Percentiles rank a stretch among this genome's conserved stretches.
These are phyloP conservation scores for Poeciliopsis gracilis DNA, from an alignment of 2,797 vertebrate species.

Conservation along the genomic window DNA sequence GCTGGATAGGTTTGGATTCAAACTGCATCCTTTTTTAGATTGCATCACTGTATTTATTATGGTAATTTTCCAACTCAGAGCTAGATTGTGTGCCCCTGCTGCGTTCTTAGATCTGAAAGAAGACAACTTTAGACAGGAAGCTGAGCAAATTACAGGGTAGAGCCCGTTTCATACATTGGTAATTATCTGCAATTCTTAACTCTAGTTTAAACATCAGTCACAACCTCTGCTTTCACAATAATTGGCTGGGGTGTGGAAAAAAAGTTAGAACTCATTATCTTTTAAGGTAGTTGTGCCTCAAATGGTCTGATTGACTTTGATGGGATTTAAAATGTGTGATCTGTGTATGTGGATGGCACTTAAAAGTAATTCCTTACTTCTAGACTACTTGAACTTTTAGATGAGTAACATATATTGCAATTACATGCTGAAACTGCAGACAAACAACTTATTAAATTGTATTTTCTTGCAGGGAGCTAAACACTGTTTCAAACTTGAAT, in stretches of 20 bases:
- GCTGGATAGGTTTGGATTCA: background rate
- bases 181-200: constrained; percentile 74
- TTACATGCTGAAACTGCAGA: background rate
- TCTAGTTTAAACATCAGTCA: constrained; percentile 56
- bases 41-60: constrained; percentile 9
- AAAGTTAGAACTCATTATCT: constrained; percentile 22
- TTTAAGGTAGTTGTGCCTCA: constrained; percentile 5
- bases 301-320: background rate
- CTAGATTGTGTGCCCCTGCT: constrained; percentile 44
- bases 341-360: background rate
- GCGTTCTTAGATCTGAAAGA: constrained; percentile 67
- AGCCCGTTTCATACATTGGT: constrained; percentile 71
- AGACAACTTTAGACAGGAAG: constrained; percentile 75
- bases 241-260: constrained; percentile 12
- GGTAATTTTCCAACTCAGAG: constrained; percentile 28
- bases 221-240: constrained; percentile 42
- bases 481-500: background rate
- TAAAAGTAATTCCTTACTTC: background rate
- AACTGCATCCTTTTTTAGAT: background rate
- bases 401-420: background rate
- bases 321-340: background rate
- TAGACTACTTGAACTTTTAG: no score
- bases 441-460: background rate
- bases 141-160: constrained; percentile 75
- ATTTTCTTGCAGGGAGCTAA: background rate